phyloP scores from a whole-genome alignment of 2,113 vertebrate species.

The Stomatorhinus ivindoensis region DNA sequence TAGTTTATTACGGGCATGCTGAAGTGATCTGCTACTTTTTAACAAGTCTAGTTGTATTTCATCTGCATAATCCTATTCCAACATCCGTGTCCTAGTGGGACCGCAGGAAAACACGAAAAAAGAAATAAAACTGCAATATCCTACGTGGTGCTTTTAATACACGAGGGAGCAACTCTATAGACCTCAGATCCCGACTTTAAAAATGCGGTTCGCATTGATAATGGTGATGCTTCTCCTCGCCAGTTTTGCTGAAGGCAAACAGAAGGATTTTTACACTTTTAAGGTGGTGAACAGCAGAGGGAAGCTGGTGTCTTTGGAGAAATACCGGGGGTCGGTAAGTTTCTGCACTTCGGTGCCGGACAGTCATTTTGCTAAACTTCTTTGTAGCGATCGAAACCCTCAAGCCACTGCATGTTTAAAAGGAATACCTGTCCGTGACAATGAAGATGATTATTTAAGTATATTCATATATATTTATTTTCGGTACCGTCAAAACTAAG shows the following conservation, averaged over 20 bases:
- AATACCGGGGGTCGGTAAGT: slow-evolving; percentile 94
- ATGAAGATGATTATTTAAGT: neutral
- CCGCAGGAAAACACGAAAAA: neutral
- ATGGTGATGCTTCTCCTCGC: slow-evolving; percentile 51
- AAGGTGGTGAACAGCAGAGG: slow-evolving; percentile 91
- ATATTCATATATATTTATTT: neutral
- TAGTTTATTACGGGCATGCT: neutral
- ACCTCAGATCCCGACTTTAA: slow-evolving; percentile 11
- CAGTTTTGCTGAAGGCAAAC: slow-evolving; percentile 58
- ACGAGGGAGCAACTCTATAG: neutral
- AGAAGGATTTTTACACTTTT: slow-evolving; percentile 83
- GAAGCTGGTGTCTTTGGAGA: slow-evolving; percentile 88
- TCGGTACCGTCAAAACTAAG: neutral
- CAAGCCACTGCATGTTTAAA: neutral
- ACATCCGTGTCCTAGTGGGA: neutral
- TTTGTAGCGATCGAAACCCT: neutral
- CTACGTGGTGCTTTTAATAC: neutral
- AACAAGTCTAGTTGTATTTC: neutral
- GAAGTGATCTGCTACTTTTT: neutral
- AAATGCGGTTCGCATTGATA: slow-evolving; percentile 54
- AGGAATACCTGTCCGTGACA: neutral
- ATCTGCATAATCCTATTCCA: neutral
- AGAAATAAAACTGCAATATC: neutral
- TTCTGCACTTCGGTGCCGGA: neutral
- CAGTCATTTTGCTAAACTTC: neutral